phyloP scores from a whole-genome alignment of 2,113 vertebrate genomes.

The Picathartes gymnocephalus region DNA sequence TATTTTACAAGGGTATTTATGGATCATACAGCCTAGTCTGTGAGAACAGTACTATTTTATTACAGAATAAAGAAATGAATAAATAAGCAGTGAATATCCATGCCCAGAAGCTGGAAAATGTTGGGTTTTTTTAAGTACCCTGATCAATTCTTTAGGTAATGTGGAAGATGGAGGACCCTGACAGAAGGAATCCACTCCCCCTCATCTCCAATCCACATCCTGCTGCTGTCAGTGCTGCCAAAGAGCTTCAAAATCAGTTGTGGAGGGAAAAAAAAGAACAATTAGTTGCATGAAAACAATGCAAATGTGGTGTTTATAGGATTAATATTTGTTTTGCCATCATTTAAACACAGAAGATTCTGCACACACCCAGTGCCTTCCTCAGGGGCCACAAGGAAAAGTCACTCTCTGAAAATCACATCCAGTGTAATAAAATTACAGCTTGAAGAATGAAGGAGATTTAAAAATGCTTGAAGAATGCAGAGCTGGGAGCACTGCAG shows the following conservation, averaged over 20 bases:
- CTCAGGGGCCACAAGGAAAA: background rate
- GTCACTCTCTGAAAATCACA: background rate
- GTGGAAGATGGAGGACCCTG: background rate
- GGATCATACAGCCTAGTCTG: background rate
- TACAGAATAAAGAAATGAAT: conserved; percentile 41
- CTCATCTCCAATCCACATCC: background rate
- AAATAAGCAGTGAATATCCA: conserved; percentile 27
- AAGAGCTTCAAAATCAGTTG: background rate
- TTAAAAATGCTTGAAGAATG: background rate
- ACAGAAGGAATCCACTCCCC: background rate
- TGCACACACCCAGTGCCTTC: background rate
- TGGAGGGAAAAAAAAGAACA: background rate
- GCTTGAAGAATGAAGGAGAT: background rate
- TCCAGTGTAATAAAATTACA: background rate
- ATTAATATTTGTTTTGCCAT: background rate
- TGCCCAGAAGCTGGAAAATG: background rate
- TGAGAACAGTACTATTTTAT: conserved; percentile 48
- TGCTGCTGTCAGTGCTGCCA: background rate
- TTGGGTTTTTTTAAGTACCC: background rate
- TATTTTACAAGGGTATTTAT: conserved; percentile 46
- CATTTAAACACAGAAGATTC: background rate
- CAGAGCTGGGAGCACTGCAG: background rate
- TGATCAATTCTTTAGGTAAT: background rate
- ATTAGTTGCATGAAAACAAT: background rate
- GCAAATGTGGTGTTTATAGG: background rate